Evolutionary conservation across 2,113 vertebrate genomes (phyloP).

Genomic region (Ursus arctos): DNA sequence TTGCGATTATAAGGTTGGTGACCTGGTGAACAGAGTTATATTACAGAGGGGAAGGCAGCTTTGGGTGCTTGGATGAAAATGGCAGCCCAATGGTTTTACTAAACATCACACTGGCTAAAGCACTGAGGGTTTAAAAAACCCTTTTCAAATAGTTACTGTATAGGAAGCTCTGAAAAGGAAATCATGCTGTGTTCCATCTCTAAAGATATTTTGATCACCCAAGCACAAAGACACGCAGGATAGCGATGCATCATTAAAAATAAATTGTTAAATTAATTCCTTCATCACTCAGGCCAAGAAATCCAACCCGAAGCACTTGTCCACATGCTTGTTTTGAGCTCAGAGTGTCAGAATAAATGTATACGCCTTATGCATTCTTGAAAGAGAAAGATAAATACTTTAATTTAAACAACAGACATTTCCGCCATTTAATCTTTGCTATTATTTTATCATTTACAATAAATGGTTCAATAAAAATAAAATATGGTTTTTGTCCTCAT

Average conservation of each 20-base stretch:
- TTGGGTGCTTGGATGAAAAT: neutral
- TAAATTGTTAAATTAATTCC: conserved; percentile 57
- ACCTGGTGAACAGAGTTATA: neutral
- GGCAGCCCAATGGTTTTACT: neutral
- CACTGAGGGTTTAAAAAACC: neutral
- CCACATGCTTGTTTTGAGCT: neutral
- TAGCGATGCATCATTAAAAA: conserved; percentile 37
- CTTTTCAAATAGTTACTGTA: neutral
- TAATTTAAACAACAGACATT: conserved; percentile 56
- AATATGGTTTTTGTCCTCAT: neutral
- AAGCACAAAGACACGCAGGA: conserved; percentile 45
- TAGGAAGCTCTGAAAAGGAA: neutral
- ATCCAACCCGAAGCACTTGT: neutral
- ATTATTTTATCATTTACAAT: conserved; percentile 77
- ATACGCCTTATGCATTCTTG: neutral
- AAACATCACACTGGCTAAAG: neutral
- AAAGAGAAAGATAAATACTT: conserved; percentile 62
- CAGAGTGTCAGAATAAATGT: neutral
- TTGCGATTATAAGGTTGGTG: neutral
- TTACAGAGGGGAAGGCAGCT: neutral
- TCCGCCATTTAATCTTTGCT: conserved; percentile 58
- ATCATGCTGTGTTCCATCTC: conserved; percentile 24
- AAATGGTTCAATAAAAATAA: conserved; percentile 78
- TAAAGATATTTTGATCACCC: neutral
- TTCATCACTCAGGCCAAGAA: neutral